These are phyloP conservation scores for Onychostoma macrolepis DNA, from an alignment of 2,113 vertebrate species.

Conservation along the genomic window DNA sequence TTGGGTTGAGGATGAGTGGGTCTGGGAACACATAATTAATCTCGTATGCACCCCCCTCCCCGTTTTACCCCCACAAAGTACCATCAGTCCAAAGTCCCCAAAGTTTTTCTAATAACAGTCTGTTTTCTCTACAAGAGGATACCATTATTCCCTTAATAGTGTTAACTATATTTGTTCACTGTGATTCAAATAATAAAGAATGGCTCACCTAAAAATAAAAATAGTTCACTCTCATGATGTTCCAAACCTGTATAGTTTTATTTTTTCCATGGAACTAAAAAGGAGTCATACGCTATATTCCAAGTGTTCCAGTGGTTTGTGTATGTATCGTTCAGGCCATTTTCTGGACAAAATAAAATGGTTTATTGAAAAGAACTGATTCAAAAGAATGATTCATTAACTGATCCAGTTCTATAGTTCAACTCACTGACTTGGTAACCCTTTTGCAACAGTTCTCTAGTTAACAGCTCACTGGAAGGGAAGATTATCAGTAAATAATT, in stretches of 20 bases:
- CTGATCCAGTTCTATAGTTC: background rate
- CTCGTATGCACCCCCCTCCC: background rate
- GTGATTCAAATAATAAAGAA: too few species aligned
- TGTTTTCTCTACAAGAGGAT: background rate
- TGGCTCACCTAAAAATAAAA: background rate
- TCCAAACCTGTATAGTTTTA: background rate
- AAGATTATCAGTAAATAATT: background rate
- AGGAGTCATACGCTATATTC: too few species aligned
- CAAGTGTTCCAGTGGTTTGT: background rate
- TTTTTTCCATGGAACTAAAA: background rate
- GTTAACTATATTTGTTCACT: background rate
- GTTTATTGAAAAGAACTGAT: background rate
- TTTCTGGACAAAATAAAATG: background rate
- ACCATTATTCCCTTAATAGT: background rate
- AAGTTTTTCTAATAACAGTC: constrained; percentile 21
- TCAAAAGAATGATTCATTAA: background rate
- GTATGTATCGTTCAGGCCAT: background rate
- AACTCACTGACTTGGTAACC: background rate
- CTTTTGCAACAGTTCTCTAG: background rate
- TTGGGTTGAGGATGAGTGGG: background rate
- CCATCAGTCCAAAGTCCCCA: constrained; percentile 5
- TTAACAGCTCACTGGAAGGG: background rate
- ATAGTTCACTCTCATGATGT: background rate
- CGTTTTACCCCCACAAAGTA: background rate
- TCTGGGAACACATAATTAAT: constrained; percentile 18